Conservation (phyloP, 92 coral and sea anemone genomes). For the Epizoanthus scotinus region DNA sequence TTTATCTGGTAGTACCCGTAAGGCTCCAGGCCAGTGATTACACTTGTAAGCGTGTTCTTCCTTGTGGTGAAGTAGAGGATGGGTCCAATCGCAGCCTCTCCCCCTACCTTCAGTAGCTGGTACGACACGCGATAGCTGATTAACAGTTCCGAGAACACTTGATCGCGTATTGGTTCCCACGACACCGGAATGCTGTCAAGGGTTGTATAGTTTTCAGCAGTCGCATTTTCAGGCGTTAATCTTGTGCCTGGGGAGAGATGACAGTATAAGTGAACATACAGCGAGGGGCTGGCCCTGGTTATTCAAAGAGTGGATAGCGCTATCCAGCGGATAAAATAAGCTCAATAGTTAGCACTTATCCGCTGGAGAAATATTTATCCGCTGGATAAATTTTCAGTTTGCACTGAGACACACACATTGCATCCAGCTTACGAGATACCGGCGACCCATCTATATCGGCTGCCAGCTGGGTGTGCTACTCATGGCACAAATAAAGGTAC, state of each 20-base stretch:
- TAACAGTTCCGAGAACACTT: conserved; percentile 27
- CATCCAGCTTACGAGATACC: too few species aligned
- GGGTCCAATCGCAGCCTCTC: conserved; percentile 8
- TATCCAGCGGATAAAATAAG: too few species aligned
- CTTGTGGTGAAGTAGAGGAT: conserved; percentile 15
- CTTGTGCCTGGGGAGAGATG: background rate
- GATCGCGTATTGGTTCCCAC: conserved; percentile 48
- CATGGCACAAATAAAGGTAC: too few species aligned
- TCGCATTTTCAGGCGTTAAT: conserved; percentile 36
- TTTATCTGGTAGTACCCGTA: conserved; percentile 15
- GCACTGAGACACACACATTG: too few species aligned
- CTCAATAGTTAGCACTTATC: too few species aligned
- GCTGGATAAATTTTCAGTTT: too few species aligned
- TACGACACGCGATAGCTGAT: conserved; percentile 36
- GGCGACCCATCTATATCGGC: too few species aligned
- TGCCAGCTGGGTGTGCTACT: too few species aligned
- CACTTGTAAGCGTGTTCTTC: background rate
- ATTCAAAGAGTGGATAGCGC: too few species aligned
- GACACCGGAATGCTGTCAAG: conserved; percentile 44
- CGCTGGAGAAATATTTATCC: too few species aligned
- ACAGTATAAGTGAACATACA: background rate
- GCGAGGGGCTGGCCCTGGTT: too few species aligned
- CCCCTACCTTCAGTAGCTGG: conserved; percentile 8
- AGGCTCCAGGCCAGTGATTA: conserved; percentile 23
- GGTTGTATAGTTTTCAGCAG: conserved; percentile 13